Percentiles rank a stretch among this genome's conserved stretches.
These are phyloP conservation scores for Drosophila ambigua DNA, from an alignment of 1,140 invertebrate genomes.

Conservation along the genomic window DNA sequence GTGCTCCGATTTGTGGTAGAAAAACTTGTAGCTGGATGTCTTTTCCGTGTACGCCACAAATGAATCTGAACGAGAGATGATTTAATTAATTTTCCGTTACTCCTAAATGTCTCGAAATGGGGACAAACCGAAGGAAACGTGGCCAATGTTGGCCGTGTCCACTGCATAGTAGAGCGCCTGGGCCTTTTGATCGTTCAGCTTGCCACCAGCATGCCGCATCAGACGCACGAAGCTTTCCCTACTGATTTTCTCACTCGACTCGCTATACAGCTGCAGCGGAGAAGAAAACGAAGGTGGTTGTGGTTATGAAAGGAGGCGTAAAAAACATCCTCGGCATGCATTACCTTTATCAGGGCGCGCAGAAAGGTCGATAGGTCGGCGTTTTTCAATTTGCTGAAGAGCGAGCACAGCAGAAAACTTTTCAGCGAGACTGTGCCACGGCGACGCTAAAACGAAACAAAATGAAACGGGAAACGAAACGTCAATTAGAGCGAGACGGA, in stretches of 20 bases:
- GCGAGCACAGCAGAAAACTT: constrained; percentile 73
- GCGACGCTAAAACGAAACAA: constrained; percentile 35
- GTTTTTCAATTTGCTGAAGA: constrained; percentile 75
- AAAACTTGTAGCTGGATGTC: constrained; percentile 61
- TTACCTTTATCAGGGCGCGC: constrained; percentile 65
- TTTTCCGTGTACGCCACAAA: constrained; percentile 61
- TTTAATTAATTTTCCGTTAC: background rate
- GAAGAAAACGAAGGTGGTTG: background rate
- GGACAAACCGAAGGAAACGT: constrained; percentile 69
- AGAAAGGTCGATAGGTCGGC: constrained; percentile 70
- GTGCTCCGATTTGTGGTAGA: constrained; percentile 73
- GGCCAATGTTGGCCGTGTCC: constrained; percentile 62
- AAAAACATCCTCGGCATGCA: constrained; percentile 1
- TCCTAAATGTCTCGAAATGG: background rate
- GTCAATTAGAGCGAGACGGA: background rate
- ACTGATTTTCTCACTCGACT: constrained; percentile 60
- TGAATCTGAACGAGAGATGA: constrained; percentile 23
- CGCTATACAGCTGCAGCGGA: constrained; percentile 60
- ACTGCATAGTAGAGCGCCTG: constrained; percentile 65
- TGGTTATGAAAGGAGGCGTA: background rate
- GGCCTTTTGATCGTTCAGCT: constrained; percentile 63
- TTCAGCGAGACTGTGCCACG: constrained; percentile 68
- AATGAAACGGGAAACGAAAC: background rate
- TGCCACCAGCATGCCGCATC: constrained; percentile 67
- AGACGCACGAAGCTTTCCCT: constrained; percentile 65